Conservation (phyloP, 2,888 invertebrate species). For the Andrena flavipes region DNA sequence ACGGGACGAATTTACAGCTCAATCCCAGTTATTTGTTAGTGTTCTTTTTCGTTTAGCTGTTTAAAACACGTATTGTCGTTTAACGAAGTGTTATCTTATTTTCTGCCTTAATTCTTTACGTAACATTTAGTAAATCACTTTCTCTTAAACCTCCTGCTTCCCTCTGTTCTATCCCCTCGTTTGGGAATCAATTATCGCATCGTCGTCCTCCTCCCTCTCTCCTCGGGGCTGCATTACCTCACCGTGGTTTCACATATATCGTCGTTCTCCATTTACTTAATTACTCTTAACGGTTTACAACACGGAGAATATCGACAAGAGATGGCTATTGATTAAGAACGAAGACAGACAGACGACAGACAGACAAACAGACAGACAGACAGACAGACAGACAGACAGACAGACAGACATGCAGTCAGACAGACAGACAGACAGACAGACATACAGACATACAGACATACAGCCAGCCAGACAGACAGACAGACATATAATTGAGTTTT, state of each 20-base stretch:
- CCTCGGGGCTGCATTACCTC: not conserved
- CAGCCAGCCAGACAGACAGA: conserved; percentile 51
- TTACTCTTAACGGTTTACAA: conserved; percentile 77
- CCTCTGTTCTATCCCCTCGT: not conserved
- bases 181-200: conserved; percentile 18
- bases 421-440: conserved; percentile 67
- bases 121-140: conserved; percentile 46
- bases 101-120: conserved; percentile 70
- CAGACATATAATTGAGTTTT: conserved; percentile 74
- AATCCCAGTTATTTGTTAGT: conserved; percentile 62
- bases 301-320: conserved; percentile 82
- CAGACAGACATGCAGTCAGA: conserved; percentile 71
- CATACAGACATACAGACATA: conserved; percentile 75
- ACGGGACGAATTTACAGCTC: conserved; percentile 66
- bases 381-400: conserved; percentile 63
- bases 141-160: conserved; percentile 29
- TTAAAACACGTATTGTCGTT: conserved; percentile 82
- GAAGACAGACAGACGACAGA: conserved; percentile 78
- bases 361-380: no score
- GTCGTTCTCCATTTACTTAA: not conserved
- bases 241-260: not conserved
- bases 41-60: conserved; percentile 70
- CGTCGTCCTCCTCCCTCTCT: conserved; percentile 5
- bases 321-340: conserved; percentile 72
- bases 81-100: conserved; percentile 78